These are phyloP conservation scores for Drosophila flavopinicola DNA, from an alignment of 2,888 invertebrate genomes.

Conservation along the genomic window DNA sequence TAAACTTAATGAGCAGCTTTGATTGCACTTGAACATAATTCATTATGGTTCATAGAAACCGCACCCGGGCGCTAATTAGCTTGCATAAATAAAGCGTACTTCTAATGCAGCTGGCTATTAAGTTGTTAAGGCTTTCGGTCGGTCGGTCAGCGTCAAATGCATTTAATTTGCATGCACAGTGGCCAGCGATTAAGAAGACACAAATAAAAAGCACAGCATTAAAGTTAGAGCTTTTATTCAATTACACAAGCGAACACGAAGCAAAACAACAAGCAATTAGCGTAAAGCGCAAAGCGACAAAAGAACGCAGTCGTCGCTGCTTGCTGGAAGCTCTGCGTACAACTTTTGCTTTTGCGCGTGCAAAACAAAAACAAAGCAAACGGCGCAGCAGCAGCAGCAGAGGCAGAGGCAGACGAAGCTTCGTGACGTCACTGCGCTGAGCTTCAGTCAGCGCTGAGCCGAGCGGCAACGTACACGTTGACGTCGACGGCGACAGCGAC, in stretches of 20 bases:
- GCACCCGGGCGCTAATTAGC: slow-evolving; percentile 32
- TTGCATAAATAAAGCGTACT: slow-evolving; percentile 21
- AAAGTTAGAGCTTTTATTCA: slow-evolving; percentile 38
- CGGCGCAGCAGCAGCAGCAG: slow-evolving; percentile 15
- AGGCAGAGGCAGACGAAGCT: slow-evolving; percentile 40
- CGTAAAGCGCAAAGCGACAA: slow-evolving; percentile 26
- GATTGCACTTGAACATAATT: neutral
- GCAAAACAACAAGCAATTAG: slow-evolving; percentile 44
- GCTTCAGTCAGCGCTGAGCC: slow-evolving; percentile 31
- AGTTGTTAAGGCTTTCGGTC: slow-evolving; percentile 14
- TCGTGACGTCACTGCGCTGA: slow-evolving; percentile 65
- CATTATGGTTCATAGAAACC: neutral
- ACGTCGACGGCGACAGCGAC: slow-evolving; percentile 47
- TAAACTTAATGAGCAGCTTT: neutral
- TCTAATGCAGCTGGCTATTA: slow-evolving; percentile 34
- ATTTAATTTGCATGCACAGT: slow-evolving; percentile 38
- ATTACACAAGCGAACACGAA: slow-evolving; percentile 39
- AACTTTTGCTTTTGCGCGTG: slow-evolving; percentile 38
- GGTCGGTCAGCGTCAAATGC: slow-evolving; percentile 27
- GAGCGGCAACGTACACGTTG: slow-evolving; percentile 22
- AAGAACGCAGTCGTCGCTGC: slow-evolving; percentile 34
- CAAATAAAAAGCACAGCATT: slow-evolving; percentile 7
- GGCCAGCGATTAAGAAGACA: slow-evolving; percentile 21
- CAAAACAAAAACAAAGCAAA: slow-evolving; percentile 40
- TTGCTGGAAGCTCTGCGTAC: slow-evolving; percentile 23